Evolutionary conservation across 2,888 invertebrate species (phyloP), one percentile per base, ranked within the genome.

Genomic region (Resseliella maxima): DNA sequence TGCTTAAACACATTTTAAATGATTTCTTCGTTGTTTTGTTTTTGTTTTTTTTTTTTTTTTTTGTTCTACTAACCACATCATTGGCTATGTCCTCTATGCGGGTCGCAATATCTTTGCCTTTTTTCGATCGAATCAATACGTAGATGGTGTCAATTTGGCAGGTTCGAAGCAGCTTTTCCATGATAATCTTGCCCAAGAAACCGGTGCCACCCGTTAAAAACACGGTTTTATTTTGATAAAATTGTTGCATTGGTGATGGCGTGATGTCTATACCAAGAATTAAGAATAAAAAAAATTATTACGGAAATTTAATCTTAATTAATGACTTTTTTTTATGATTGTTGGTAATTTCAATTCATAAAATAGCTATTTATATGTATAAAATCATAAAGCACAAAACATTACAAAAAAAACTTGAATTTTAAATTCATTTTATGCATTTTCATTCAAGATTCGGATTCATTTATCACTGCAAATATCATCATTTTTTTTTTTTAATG

Each of bases 1-100:
- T 45, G 45, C 45, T 10, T 5, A 45, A 45, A 45, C 45, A 45
- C 5, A 12, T 45, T 10, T 45, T 5, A 45, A 24, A 50, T 59
- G n/a, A 59, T 5, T 24, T 24, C 12, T 6, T 3, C 5, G 27
- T 59, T 59, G 18, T n/a, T 59, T 24, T 59, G 27, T 59, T 0
- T 5, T 2, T 50, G 3, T 21, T 10, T 10, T 10, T 50, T 50
- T 12, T 2, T 50, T 50, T 3, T 50, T 15, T 21, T 45, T 45
- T 5, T 45, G 12, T 24, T 15, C 12, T 36, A 91, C 93, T 92
- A 88, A 94, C 94, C 36, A 93, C 92, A 88, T 95, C 94, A 21
- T 94, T 93, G 88, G 95, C 94, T 24, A 95, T 92, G 88, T 94
- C 93, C 15, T 94, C 94, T 85, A 95, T 90, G 86, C 95, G 92